These are phyloP conservation scores for Atrina japonica DNA, from an alignment of 2,888 invertebrate species.

Conservation along the genomic window DNA sequence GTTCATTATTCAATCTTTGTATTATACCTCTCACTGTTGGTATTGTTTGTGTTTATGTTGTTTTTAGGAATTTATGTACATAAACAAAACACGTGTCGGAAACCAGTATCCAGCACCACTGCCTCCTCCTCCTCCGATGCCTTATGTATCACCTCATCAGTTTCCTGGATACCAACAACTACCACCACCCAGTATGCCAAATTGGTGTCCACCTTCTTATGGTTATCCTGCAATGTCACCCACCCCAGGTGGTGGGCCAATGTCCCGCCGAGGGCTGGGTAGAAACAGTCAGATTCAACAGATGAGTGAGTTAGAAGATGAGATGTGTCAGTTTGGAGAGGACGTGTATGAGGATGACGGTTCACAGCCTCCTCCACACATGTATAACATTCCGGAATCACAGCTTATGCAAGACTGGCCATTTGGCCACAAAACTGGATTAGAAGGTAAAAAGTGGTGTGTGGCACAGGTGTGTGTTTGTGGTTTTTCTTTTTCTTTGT, in stretches of 20 bases:
- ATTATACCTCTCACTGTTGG: background rate
- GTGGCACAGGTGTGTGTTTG: background rate
- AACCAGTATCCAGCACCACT: no score
- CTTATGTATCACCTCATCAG: slow-evolving; percentile 43
- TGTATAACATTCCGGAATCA: slow-evolving; percentile 61
- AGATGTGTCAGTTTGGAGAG: slow-evolving; percentile 60
- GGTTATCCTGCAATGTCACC: slow-evolving; percentile 35
- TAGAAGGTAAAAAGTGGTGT: slow-evolving; percentile 65
- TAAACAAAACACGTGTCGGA: no score
- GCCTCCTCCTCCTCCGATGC: slow-evolving; percentile 27
- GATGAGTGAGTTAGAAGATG: slow-evolving; percentile 54
- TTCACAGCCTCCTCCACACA: slow-evolving; percentile 47
- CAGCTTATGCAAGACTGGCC: slow-evolving; percentile 72
- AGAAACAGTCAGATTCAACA: slow-evolving; percentile 41
- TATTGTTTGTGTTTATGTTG: slow-evolving; percentile 1
- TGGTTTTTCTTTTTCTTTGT: background rate
- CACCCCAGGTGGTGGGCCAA: slow-evolving; percentile 36
- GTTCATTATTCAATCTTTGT: background rate
- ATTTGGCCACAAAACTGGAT: slow-evolving; percentile 65
- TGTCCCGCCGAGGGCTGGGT: slow-evolving; percentile 31
- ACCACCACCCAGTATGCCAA: slow-evolving; percentile 39
- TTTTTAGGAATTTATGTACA: background rate
- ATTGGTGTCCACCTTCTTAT: slow-evolving; percentile 16
- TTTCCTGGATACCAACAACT: slow-evolving; percentile 81
- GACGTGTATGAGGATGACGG: slow-evolving; percentile 65